A percentile compares a stretch with the other conserved stretches of the same genome.
Evolutionary conservation across 2,888 invertebrate species (phyloP).

Genomic region (Palloptera scutellata): DNA sequence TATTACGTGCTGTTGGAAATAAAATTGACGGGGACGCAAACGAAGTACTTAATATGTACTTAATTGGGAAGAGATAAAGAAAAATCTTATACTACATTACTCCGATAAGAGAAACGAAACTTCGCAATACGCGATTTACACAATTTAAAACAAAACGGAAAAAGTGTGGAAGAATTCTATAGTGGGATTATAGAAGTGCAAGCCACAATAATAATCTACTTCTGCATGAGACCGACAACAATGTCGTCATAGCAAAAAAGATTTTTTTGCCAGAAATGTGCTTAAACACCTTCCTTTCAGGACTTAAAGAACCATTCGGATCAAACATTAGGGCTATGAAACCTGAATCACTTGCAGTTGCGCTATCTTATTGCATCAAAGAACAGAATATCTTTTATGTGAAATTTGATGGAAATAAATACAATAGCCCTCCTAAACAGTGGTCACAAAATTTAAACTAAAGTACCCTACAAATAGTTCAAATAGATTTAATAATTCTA

Average conservation of each 20-base stretch:
- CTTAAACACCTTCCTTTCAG: constrained; percentile 39
- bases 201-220: constrained; percentile 36
- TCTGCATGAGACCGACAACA: constrained; percentile 37
- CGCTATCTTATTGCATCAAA: constrained; percentile 16
- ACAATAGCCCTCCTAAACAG: background rate
- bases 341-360: background rate
- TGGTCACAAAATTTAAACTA: background rate
- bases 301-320: constrained; percentile 42
- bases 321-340: constrained; percentile 34
- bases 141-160: constrained; percentile 26
- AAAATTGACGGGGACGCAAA: background rate
- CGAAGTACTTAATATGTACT: constrained; percentile 2
- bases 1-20: background rate
- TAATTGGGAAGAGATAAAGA: constrained; percentile 26
- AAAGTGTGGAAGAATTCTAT: constrained; percentile 37
- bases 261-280: constrained; percentile 40
- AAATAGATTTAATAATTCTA: no score
- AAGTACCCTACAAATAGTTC: constrained; percentile 1
- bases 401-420: background rate
- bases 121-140: constrained; percentile 13
- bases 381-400: constrained; percentile 18
- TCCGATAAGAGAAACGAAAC: constrained; percentile 15
- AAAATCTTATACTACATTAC: constrained; percentile 4
- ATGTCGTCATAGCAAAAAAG: constrained; percentile 33
- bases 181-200: constrained; percentile 30